Conservation (phyloP, 2,888 invertebrate genomes). For the Marronus borbonicus region DNA sequence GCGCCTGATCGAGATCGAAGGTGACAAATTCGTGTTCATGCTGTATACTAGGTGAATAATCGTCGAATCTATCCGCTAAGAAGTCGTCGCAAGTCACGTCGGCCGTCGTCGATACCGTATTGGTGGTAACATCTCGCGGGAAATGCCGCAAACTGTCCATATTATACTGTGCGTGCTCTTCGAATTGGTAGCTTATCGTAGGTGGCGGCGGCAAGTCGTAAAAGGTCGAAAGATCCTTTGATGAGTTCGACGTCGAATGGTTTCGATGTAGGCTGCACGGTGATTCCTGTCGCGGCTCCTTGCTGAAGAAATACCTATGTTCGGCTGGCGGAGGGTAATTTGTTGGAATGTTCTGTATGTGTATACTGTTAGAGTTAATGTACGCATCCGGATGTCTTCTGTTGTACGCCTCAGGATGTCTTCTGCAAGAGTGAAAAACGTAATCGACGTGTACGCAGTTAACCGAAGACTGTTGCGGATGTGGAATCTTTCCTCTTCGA, state of each 20-base stretch:
- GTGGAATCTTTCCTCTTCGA: conserved; percentile 72
- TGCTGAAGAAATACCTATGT: conserved; percentile 78
- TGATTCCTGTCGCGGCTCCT: conserved; percentile 71
- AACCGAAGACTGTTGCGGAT: conserved; percentile 65
- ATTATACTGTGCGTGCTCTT: conserved; percentile 68
- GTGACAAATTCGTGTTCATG: conserved; percentile 81
- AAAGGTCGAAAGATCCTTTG: conserved; percentile 74
- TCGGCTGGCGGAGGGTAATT: conserved; percentile 71
- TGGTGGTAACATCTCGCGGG: conserved; percentile 78
- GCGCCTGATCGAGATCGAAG: conserved; percentile 77
- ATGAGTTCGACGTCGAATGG: conserved; percentile 71
- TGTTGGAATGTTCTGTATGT: conserved; percentile 59
- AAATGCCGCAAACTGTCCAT: conserved; percentile 62
- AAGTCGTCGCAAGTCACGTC: conserved; percentile 71
- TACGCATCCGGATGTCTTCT: conserved; percentile 70
- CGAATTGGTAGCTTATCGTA: conserved; percentile 76
- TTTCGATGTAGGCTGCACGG: conserved; percentile 74
- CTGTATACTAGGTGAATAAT: conserved; percentile 73
- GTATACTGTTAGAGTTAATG: conserved; percentile 69
- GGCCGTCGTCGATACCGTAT: conserved; percentile 80
- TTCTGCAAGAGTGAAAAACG: conserved; percentile 64
- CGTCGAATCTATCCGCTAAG: conserved; percentile 69
- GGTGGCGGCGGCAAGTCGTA: conserved; percentile 81
- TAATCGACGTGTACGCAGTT: conserved; percentile 65
- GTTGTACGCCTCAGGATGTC: conserved; percentile 59